Conservation (phyloP, 2,113 vertebrate species). For the Psammodynastes pulverulentus region DNA sequence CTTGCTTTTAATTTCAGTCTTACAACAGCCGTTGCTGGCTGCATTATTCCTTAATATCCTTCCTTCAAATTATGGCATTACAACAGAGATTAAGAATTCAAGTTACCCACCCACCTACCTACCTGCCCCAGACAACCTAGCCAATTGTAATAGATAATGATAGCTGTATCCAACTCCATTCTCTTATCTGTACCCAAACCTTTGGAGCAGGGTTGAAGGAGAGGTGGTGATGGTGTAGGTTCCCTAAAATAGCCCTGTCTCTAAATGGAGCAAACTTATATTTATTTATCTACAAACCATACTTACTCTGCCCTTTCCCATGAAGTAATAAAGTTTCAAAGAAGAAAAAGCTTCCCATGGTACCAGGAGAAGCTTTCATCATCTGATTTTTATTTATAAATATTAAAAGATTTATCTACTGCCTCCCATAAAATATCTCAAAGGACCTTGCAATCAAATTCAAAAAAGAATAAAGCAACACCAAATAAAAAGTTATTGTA, state of each 20-base stretch:
- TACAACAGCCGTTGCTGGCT: neutral
- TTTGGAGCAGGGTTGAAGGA: neutral
- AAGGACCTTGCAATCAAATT: neutral
- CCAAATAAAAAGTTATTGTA: neutral
- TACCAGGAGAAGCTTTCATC: neutral
- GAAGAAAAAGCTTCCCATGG: neutral
- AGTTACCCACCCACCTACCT: neutral
- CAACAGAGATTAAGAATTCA: neutral
- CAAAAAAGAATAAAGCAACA: neutral
- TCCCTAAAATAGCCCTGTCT: neutral
- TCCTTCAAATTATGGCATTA: neutral
- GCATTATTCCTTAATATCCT: neutral
- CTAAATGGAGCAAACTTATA: neutral
- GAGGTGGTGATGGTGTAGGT: neutral
- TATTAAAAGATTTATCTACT: neutral
- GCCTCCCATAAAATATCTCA: neutral
- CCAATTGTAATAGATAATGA: neutral
- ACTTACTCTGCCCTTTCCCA: neutral
- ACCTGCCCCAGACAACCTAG: neutral
- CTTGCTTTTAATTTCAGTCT: neutral
- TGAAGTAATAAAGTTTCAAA: neutral
- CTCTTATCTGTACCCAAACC: neutral
- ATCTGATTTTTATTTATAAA: neutral
- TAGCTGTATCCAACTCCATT: neutral
- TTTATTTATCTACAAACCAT: neutral